These are phyloP conservation scores for Sebastes kiyomatsui DNA, from an alignment of 2,797 vertebrate species.

Conservation along the genomic window DNA sequence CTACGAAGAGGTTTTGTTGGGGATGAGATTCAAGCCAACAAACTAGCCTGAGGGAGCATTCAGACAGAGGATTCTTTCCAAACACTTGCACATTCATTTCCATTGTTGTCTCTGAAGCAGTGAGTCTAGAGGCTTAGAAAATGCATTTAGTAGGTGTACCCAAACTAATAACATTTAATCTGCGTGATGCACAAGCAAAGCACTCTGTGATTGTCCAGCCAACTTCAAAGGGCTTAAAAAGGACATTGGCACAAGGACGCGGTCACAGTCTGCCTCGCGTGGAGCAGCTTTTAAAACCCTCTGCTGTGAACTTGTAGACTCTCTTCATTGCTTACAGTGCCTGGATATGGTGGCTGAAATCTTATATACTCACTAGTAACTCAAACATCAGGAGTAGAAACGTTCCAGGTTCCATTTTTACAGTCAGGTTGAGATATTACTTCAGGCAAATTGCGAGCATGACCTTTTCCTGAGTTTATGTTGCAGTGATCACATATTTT, in stretches of 20 bases:
- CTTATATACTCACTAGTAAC: neutral
- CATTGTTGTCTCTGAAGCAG: conserved; percentile 35
- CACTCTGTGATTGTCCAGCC: conserved; percentile 18
- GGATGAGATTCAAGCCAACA: conserved; percentile 15
- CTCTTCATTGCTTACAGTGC: neutral
- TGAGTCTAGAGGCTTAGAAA: conserved; percentile 10
- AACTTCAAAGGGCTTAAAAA: conserved; percentile 48
- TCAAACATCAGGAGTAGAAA: neutral
- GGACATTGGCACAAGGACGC: conserved; percentile 16
- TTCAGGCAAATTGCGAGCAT: neutral
- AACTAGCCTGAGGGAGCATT: conserved; percentile 24
- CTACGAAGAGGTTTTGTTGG: neutral
- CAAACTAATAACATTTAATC: conserved; percentile 50
- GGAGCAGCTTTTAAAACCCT: conserved; percentile 3
- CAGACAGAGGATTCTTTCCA: conserved; percentile 25
- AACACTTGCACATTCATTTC: conserved; percentile 38
- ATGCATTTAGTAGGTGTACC: conserved; percentile 41
- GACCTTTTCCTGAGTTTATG: conserved; percentile 31
- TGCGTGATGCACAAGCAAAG: conserved; percentile 1
- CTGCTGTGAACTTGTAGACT: neutral
- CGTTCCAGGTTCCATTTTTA: neutral
- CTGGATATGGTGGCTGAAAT: neutral
- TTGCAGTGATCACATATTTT: conserved; percentile 14
- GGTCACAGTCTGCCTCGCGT: neutral
- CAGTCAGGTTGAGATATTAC: conserved; percentile 10